A percentile compares a stretch with the other conserved stretches of the same genome.
These are phyloP conservation scores for Falco peregrinus DNA, from an alignment of 2,797 vertebrate genomes.

Conservation along the genomic window DNA sequence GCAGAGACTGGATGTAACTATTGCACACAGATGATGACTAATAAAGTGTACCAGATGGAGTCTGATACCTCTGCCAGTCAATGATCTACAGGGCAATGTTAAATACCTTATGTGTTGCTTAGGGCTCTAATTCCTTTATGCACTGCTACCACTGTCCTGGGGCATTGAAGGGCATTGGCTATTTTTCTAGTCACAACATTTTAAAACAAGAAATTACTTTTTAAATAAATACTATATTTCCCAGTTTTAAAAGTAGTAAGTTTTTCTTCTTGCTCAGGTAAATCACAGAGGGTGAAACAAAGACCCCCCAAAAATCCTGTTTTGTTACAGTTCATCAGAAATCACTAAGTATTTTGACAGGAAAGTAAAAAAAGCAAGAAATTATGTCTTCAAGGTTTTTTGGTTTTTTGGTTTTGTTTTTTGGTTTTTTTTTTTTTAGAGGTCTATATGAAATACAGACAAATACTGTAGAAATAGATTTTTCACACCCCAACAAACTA, in stretches of 20 bases:
- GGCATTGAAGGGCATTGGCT: not conserved
- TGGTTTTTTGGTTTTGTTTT: no score
- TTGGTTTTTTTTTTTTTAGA: not conserved
- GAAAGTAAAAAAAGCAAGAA: not conserved
- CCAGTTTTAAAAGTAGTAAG: not conserved
- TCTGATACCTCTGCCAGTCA: not conserved
- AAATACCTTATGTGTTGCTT: not conserved
- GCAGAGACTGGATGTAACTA: not conserved
- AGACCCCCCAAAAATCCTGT: no score
- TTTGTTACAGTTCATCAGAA: not conserved
- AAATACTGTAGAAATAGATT: not conserved
- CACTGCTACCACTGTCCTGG: not conserved
- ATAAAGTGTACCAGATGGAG: not conserved
- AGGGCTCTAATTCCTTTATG: not conserved
- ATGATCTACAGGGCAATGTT: not conserved
- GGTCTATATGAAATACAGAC: not conserved
- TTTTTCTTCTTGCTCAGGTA: not conserved
- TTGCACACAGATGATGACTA: not conserved
- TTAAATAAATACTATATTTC: not conserved
- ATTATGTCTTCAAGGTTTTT: not conserved
- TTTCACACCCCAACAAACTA: accelerated
- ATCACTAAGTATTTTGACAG: not conserved
- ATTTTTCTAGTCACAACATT: not conserved
- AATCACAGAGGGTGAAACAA: not conserved
- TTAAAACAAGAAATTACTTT: not conserved